A percentile compares a stretch with the other conserved stretches of the same genome.
Evolutionary conservation across 2,797 vertebrate species (phyloP).

Genomic region (Phrynocephalus forsythii): DNA sequence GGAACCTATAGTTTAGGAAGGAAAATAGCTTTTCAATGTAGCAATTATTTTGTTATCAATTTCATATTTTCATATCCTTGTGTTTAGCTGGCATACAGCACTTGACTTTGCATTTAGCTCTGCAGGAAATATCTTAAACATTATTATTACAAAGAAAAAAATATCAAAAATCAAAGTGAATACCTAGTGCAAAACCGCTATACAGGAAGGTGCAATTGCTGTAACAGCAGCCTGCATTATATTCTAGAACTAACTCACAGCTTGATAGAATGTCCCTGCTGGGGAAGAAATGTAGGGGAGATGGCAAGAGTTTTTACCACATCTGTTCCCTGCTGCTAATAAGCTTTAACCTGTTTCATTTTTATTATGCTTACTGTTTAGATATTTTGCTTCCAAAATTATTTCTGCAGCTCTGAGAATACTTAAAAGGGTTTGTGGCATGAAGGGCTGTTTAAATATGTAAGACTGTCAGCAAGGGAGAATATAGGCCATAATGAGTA

Average conservation of each 20-base stretch:
- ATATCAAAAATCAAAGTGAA: constrained; percentile 80
- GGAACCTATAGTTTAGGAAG: constrained; percentile 61
- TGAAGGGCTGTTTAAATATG: constrained; percentile 78
- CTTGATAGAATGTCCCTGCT: constrained; percentile 88
- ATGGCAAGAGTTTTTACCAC: constrained; percentile 88
- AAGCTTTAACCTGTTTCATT: constrained; percentile 92
- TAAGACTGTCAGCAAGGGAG: constrained; percentile 75
- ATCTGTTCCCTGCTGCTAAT: constrained; percentile 93
- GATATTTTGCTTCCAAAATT: constrained; percentile 86
- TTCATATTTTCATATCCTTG: constrained; percentile 70
- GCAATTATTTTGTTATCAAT: constrained; percentile 75
- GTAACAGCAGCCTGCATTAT: constrained; percentile 75
- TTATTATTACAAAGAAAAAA: constrained; percentile 73
- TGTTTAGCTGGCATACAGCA: constrained; percentile 61
- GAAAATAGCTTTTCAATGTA: constrained; percentile 67
- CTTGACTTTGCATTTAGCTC: constrained; percentile 74
- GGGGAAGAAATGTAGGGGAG: constrained; percentile 96
- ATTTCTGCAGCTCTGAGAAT: constrained; percentile 78
- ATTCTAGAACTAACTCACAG: constrained; percentile 78
- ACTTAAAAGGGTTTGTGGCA: constrained; percentile 78
- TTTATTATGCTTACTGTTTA: constrained; percentile 93
- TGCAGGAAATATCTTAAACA: constrained; percentile 73
- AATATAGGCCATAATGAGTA: constrained; percentile 73
- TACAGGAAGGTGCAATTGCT: constrained; percentile 80
- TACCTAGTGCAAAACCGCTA: constrained; percentile 74